Conservation (phyloP, 35 echinoderm and acorn worm species). For the Ptychodera flava region DNA sequence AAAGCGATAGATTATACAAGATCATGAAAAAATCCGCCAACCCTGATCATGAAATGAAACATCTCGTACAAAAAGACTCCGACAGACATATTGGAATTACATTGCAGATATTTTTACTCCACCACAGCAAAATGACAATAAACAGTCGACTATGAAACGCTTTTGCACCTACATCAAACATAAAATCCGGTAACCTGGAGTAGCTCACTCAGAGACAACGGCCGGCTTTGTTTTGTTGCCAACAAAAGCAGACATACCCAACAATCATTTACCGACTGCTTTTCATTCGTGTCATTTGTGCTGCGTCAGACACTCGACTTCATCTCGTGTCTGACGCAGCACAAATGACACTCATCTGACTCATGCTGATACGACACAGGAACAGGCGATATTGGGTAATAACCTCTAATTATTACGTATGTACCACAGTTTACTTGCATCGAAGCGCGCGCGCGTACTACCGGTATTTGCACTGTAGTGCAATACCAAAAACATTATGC, state of each 20-base stretch:
- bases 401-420: too few species aligned
- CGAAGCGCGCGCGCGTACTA: too few species aligned
- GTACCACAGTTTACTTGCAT: too few species aligned
- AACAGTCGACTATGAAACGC: background rate
- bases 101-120: constrained; percentile 15
- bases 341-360: too few species aligned
- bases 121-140: background rate
- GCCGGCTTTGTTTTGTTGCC: background rate
- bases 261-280: constrained; percentile 16
- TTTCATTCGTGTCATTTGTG: too few species aligned
- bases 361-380: too few species aligned
- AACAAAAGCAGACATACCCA: constrained; percentile 16
- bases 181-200: constrained; percentile 10
- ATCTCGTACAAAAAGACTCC: constrained; percentile 21
- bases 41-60: constrained; percentile 6
- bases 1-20: constrained; percentile 9
- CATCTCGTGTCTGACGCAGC: too few species aligned
- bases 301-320: too few species aligned
- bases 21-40: constrained; percentile 17
- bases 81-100: too few species aligned
- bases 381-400: too few species aligned
- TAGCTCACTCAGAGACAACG: background rate
- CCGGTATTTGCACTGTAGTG: too few species aligned
- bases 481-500: too few species aligned
- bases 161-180: constrained; percentile 45